phyloP scores from a whole-genome alignment of 1,140 invertebrate genomes.

The Bombus huntii region DNA sequence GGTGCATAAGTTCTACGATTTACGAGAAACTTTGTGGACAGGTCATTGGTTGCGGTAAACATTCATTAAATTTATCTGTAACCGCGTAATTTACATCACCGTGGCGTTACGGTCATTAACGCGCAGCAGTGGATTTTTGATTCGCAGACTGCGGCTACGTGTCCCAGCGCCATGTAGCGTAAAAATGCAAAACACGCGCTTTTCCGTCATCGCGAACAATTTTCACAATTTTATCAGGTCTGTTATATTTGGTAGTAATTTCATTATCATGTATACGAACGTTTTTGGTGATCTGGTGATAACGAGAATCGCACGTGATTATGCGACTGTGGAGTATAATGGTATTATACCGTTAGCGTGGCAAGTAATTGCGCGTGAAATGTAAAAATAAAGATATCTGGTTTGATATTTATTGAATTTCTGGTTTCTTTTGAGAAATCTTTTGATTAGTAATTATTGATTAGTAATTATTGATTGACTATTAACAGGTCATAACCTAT shows the following conservation, averaged over 20 bases:
- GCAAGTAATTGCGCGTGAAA: background rate
- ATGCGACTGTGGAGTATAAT: background rate
- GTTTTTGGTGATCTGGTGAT: background rate
- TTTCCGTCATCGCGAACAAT: background rate
- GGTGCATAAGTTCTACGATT: constrained; percentile 13
- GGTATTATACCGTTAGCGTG: background rate
- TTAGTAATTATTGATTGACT: no score
- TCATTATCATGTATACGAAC: background rate
- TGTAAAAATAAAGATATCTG: background rate
- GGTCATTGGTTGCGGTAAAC: constrained; percentile 39
- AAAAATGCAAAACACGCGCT: background rate
- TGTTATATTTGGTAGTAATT: background rate
- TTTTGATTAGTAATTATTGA: no score
- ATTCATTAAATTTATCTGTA: constrained; percentile 53
- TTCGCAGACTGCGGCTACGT: background rate
- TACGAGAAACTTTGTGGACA: constrained; percentile 33
- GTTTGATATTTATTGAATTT: no score
- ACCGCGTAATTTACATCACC: constrained; percentile 48
- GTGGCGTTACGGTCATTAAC: constrained; percentile 44
- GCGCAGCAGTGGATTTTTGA: background rate
- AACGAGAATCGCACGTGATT: background rate
- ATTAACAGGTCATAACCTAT: no score
- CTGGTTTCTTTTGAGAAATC: no score
- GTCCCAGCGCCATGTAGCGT: background rate
- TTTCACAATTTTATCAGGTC: constrained; percentile 25